phyloP scores from a whole-genome alignment of 2,113 vertebrate species.

The Callorhinus ursinus region DNA sequence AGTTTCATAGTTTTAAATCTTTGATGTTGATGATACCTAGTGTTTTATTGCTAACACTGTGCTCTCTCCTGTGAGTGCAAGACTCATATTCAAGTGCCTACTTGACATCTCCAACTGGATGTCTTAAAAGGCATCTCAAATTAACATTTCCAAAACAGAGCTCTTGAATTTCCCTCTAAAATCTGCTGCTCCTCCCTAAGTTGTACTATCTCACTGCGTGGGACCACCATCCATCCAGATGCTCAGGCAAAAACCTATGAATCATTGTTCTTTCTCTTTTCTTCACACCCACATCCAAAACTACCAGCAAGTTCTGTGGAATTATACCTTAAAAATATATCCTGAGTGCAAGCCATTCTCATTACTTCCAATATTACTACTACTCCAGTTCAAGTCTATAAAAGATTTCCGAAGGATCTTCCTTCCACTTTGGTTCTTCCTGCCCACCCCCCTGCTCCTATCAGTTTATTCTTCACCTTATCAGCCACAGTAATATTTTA shows the following conservation, averaged over 20 bases:
- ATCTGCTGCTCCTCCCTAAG: background rate
- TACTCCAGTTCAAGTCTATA: constrained; percentile 30
- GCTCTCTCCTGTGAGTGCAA: background rate
- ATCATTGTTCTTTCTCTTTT: background rate
- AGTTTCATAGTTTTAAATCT: constrained; percentile 30
- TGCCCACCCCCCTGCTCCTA: background rate
- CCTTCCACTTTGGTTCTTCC: background rate
- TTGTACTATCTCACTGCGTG: background rate
- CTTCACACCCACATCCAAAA: constrained; percentile 14
- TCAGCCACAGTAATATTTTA: background rate
- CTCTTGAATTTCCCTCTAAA: background rate
- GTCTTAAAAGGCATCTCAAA: background rate
- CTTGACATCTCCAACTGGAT: background rate
- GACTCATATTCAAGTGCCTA: background rate
- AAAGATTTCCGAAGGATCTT: background rate
- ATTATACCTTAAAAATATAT: background rate
- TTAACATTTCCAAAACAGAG: background rate
- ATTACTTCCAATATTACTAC: background rate
- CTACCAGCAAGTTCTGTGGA: background rate
- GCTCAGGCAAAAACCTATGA: background rate
- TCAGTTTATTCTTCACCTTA: background rate
- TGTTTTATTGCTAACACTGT: background rate
- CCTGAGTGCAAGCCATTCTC: background rate
- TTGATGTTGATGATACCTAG: background rate
- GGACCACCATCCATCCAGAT: background rate